Conservation (phyloP, 2,888 invertebrate species). For the Drosophila greeni region DNA sequence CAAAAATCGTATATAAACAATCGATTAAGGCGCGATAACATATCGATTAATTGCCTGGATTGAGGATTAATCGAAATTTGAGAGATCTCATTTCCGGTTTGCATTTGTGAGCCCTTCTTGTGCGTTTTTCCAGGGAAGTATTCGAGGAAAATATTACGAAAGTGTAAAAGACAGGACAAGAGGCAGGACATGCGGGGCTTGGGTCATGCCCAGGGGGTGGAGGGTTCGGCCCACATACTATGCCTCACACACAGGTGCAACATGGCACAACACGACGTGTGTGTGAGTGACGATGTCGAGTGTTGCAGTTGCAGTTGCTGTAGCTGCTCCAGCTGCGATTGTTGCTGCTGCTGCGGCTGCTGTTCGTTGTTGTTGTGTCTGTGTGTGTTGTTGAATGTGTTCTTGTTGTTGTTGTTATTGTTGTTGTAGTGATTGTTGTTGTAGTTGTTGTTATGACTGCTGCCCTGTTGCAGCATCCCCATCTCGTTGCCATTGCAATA, state of each 20-base stretch:
- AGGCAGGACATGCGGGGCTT: slow-evolving; percentile 3
- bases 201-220: neutral
- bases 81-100: neutral
- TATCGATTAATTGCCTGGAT: neutral
- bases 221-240: slow-evolving; percentile 76
- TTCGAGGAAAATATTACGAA: no score
- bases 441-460: slow-evolving; percentile 27
- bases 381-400: slow-evolving; percentile 40
- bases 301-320: slow-evolving; percentile 27
- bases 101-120: slow-evolving; percentile 1
- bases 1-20: neutral
- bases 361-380: slow-evolving; percentile 25
- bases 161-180: neutral
- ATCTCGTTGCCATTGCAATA: slow-evolving; percentile 42
- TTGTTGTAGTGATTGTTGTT: slow-evolving; percentile 26
- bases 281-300: slow-evolving; percentile 44
- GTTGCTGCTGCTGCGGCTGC: slow-evolving; percentile 21
- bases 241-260: slow-evolving; percentile 78
- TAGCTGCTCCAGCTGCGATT: slow-evolving; percentile 30
- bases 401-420: slow-evolving; percentile 15
- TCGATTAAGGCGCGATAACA: no score
- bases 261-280: slow-evolving; percentile 75
- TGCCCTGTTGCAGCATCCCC: slow-evolving; percentile 29
- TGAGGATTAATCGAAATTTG: neutral
- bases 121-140: neutral